phyloP scores from a whole-genome alignment of 2,888 invertebrate species.

The Tetragonisca angustula region DNA sequence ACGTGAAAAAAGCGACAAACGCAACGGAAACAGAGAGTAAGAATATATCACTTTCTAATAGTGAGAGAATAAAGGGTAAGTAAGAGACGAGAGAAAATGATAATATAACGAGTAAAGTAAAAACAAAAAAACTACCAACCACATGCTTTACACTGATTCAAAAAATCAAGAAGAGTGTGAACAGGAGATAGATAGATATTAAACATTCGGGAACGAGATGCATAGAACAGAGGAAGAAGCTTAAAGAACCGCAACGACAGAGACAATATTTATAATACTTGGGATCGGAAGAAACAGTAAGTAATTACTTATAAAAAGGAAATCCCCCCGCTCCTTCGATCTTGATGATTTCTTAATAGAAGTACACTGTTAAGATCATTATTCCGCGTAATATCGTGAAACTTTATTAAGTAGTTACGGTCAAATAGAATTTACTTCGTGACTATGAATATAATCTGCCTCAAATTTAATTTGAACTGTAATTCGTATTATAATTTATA shows the following conservation, averaged over 20 bases:
- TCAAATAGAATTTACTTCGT: too few relatives aligned
- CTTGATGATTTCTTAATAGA: too few relatives aligned
- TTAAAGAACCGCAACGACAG: constrained; percentile 8
- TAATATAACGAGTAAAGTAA: background rate
- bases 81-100: background rate
- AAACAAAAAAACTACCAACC: constrained; percentile 23
- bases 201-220: constrained; percentile 14
- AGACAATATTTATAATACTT: background rate
- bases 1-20: constrained; percentile 17
- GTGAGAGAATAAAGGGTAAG: background rate
- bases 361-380: too few relatives aligned
- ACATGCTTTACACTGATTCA: constrained; percentile 38
- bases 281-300: background rate
- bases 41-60: constrained; percentile 22
- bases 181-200: background rate
- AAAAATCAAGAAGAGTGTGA: background rate
- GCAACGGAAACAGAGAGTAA: background rate
- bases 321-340: too few relatives aligned
- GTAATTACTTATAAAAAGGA: background rate
- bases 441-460: too few relatives aligned
- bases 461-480: too few relatives aligned
- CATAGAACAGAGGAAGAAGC: constrained; percentile 27
- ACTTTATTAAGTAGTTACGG: too few relatives aligned
- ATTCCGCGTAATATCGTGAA: too few relatives aligned
- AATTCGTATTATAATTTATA: too few relatives aligned